Base-by-base conservation (phyloP, 2,888 invertebrate genomes). In the Hedya salicella region DNA sequence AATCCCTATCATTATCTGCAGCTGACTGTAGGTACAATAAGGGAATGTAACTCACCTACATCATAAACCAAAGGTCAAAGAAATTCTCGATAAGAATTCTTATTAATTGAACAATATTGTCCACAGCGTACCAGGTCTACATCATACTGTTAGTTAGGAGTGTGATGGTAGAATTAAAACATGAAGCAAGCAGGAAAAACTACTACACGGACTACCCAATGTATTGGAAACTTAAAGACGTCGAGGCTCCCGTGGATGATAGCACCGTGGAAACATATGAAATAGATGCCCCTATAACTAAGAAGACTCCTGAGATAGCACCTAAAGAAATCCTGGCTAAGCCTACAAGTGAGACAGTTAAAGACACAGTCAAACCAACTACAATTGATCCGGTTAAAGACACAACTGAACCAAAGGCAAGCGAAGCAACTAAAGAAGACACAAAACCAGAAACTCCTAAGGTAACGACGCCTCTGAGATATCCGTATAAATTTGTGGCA, bases 401-500 rank as follows among this genome's bases (percentile, higher is more conserved):
- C 36, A 21, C 13, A 6, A 21, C 39, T 44, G 44, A 44, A 32
- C 57, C 44, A 57, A 32, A 13, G 17, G 44, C 57, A 3, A 57
- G 57, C 19, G 32, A 17, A 19, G 30, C 44, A 32, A n/a, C 1
- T 25, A 44, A 4, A 8, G 25, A 44, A 8, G 25, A 30, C 3
- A 53, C 30, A 25, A 25, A 42, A 60, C 13, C 52, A 30, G 52
- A 60, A 30, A 39, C 50, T 8, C 2, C 11, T 11, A 17, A 36
- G 39, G 44, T 32, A 32, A 32, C 46, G n/a, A 44, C 17, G n/a
- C 32, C 57, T 16, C 3, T 57, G 32, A 32, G 57, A 16, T 65
- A 65, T 50, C 65, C 65, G 13, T 65, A 52, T 14, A 65, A 65
- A 40, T 65, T 65, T 40, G 52, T 65, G n/a, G 59, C 65, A 3